A percentile compares a stretch with the other conserved stretches of the same genome.
Evolutionary conservation across 2,113 vertebrate genomes (phyloP).

Genomic region (Pelmatolapia mariae): DNA sequence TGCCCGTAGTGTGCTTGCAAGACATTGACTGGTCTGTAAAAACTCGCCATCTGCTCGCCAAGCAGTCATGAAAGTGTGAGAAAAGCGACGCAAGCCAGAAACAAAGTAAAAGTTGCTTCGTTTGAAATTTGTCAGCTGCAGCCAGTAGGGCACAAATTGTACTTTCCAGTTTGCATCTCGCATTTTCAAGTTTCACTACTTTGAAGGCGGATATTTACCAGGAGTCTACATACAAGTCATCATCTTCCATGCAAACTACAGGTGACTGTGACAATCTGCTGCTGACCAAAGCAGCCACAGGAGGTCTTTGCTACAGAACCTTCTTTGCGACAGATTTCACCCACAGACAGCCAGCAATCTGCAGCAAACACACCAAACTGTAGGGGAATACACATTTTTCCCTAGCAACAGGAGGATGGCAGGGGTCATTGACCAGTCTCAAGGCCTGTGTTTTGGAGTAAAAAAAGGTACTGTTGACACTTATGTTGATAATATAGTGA

Average conservation of each 20-base stretch:
- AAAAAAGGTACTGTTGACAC: neutral
- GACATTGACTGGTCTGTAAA: neutral
- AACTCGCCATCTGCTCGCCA: neutral
- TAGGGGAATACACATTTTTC: neutral
- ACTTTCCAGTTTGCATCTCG: rapidly evolving
- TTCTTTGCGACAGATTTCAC: neutral
- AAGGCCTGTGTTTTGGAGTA: neutral
- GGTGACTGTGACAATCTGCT: neutral
- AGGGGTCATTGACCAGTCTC: neutral
- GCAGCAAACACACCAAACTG: neutral
- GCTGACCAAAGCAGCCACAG: neutral
- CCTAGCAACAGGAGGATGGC: neutral
- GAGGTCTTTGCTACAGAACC: neutral
- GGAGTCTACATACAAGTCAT: neutral
- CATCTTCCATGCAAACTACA: neutral
- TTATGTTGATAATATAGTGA: neutral
- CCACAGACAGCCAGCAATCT: neutral
- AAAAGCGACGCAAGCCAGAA: neutral
- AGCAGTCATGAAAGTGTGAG: neutral
- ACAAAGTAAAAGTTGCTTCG: neutral
- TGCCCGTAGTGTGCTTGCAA: neutral
- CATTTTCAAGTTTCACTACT: neutral
- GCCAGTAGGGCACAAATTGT: neutral
- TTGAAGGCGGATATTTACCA: neutral
- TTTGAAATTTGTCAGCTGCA: neutral